A percentile compares a stretch with the other conserved stretches of the same genome.
Evolutionary conservation across 2,797 vertebrate species (phyloP).

Genomic region (Halcyon leucocephala): DNA sequence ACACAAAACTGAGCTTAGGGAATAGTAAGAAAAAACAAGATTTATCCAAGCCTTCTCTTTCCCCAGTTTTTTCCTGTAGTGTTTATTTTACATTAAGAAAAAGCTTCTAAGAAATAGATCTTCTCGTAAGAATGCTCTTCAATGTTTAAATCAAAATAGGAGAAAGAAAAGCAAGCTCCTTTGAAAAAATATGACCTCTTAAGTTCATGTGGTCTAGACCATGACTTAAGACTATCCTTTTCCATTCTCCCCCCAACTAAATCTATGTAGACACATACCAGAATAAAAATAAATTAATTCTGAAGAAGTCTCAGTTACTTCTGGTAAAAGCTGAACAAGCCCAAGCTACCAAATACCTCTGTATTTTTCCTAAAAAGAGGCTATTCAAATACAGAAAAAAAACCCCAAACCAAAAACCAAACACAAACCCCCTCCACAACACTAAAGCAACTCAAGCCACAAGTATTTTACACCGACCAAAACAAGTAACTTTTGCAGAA

Average conservation of each 20-base stretch:
- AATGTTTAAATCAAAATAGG: not conserved
- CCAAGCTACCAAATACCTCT: not conserved
- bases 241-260: not conserved
- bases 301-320: not conserved
- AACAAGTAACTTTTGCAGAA: not conserved
- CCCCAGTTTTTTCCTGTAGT: not conserved
- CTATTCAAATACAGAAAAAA: not conserved
- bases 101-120: not conserved
- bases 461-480: not conserved
- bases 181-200: not conserved
- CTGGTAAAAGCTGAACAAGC: not conserved
- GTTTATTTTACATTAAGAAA: not conserved
- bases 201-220: not conserved
- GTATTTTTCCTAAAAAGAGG: not conserved
- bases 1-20: not conserved
- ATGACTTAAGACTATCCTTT: not conserved
- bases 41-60: not conserved
- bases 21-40: not conserved
- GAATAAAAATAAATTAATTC: constrained; percentile 4
- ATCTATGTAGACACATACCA: not conserved
- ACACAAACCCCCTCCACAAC: not conserved
- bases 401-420: no score
- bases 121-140: not conserved
- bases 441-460: not conserved
- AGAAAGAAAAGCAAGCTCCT: constrained; percentile 12